phyloP scores from a whole-genome alignment of 2,888 invertebrate genomes.

The Stenodera caucasica region DNA sequence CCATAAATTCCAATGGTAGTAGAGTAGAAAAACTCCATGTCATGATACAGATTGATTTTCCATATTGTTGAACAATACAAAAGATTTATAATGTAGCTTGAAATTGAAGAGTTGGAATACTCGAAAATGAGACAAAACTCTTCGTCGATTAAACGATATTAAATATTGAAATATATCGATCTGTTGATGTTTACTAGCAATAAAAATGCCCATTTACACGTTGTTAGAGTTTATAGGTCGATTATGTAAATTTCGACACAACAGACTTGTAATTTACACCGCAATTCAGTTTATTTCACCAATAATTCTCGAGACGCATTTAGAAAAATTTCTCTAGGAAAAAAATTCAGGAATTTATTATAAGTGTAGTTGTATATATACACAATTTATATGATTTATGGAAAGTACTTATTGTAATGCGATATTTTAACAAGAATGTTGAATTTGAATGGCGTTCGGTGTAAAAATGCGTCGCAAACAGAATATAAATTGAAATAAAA shows the following conservation, averaged over 20 bases:
- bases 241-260: slow-evolving; percentile 26
- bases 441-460: not conserved
- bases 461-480: not conserved
- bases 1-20: no score
- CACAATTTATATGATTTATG: not conserved
- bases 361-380: not conserved
- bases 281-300: slow-evolving; percentile 7
- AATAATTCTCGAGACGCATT: no score
- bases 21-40: no score
- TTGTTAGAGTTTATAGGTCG: slow-evolving; percentile 25
- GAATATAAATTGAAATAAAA: slow-evolving; percentile 5
- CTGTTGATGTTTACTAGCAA: slow-evolving; percentile 9
- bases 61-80: no score
- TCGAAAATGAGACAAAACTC: no score
- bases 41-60: no score
- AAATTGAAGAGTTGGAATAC: not conserved
- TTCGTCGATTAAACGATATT: not conserved
- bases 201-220: slow-evolving; percentile 27
- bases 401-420: not conserved
- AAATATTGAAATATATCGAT: not conserved
- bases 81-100: not conserved
- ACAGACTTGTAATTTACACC: slow-evolving; percentile 19
- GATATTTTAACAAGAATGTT: not conserved
- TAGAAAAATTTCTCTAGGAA: no score
- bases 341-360: not conserved